These are phyloP conservation scores for Metallyticus violacea DNA, from an alignment of 2,888 invertebrate species.

Conservation along the genomic window DNA sequence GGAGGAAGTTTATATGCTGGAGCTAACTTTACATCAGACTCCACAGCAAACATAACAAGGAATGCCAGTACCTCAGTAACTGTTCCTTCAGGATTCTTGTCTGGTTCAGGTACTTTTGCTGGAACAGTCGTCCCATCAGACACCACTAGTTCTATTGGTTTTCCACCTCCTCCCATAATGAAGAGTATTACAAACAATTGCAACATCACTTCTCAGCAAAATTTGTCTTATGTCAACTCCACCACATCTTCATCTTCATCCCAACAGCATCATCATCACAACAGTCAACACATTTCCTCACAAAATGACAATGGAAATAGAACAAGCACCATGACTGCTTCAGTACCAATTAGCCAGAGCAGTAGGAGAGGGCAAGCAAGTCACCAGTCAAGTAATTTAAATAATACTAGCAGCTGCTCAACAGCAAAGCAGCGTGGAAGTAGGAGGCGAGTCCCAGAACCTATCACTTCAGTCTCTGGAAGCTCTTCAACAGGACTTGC, in stretches of 20 bases:
- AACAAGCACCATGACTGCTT: neutral
- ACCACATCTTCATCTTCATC: neutral
- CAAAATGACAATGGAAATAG: neutral
- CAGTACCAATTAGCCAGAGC: neutral
- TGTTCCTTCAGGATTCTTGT: constrained; percentile 8
- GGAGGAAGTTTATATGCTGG: neutral
- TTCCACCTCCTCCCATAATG: neutral
- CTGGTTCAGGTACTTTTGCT: constrained; percentile 4
- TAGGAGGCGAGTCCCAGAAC: constrained; percentile 10
- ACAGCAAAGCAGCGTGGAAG: constrained; percentile 11
- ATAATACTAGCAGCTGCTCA: neutral
- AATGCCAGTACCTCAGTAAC: neutral
- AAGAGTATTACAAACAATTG: neutral
- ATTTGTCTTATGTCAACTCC: neutral
- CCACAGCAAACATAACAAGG: neutral
- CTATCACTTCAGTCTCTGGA: constrained; percentile 14
- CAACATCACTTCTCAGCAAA: neutral
- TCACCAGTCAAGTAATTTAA: neutral
- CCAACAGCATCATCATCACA: neutral
- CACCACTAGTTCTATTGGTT: constrained; percentile 4
- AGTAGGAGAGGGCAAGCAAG: neutral
- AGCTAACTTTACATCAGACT: constrained; percentile 5
- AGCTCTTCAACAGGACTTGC: constrained; percentile 11
- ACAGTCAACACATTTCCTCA: neutral
- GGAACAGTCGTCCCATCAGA: neutral